Evolutionary conservation across 2,113 vertebrate genomes (phyloP).

Genomic region (Oreochromis aureus): DNA sequence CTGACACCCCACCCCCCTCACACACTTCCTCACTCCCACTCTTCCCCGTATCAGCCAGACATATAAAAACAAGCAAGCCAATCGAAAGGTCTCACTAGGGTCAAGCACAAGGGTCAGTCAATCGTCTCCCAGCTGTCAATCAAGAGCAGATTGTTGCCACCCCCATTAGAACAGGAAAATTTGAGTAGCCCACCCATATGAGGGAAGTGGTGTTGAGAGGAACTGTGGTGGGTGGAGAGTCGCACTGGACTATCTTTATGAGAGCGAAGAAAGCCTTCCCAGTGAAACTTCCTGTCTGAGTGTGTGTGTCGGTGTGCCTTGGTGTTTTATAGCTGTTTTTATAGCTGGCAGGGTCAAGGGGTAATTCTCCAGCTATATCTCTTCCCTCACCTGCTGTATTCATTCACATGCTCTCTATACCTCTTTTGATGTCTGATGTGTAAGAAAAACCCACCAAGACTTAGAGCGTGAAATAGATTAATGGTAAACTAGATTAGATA

Average conservation of each 20-base stretch:
- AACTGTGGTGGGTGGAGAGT: not conserved
- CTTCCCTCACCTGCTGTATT: constrained; percentile 47
- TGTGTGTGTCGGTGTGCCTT: constrained; percentile 12
- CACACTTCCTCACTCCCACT: not conserved
- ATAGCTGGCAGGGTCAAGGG: constrained; percentile 43
- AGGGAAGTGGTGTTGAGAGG: not conserved
- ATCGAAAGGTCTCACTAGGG: constrained; percentile 56
- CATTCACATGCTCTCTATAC: constrained; percentile 4
- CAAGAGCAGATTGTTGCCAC: not conserved
- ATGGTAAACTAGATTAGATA: not conserved
- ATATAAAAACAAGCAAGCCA: constrained; percentile 68
- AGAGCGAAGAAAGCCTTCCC: constrained; percentile 16
- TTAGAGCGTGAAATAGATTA: not conserved
- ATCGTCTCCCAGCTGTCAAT: constrained; percentile 59
- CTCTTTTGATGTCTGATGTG: constrained; percentile 7
- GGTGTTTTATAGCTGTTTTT: constrained; percentile 44
- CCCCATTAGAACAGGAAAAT: not conserved
- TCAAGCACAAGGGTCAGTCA: constrained; percentile 35
- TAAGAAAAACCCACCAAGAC: not conserved
- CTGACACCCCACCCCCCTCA: not conserved
- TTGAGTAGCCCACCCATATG: constrained; percentile 22
- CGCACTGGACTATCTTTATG: not conserved
- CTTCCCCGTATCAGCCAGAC: constrained; percentile 33
- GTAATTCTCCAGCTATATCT: constrained; percentile 30
- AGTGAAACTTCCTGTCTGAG: not conserved